Percentiles rank a stretch among this genome's conserved stretches.
Evolutionary conservation across 1,140 invertebrate species (phyloP).

Genomic region (Eriosoma lanigerum): DNA sequence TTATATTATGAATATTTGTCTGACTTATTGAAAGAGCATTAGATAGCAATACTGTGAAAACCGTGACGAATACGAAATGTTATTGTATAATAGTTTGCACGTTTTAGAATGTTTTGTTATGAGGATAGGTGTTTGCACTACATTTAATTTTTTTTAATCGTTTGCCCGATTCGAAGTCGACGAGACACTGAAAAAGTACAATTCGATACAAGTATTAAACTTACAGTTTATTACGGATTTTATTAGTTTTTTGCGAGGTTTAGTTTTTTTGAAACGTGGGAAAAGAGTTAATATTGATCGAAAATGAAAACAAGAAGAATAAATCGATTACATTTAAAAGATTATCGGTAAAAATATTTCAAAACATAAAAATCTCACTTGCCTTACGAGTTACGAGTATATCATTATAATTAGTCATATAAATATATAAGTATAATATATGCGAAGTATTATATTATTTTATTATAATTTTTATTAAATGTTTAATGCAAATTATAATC

Average conservation of each 20-base stretch:
- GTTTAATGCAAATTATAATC: too few species aligned
- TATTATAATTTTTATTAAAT: too few species aligned
- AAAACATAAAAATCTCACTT: too few species aligned
- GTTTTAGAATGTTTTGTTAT: constrained; percentile 16
- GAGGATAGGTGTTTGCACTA: constrained; percentile 11
- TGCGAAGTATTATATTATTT: too few species aligned
- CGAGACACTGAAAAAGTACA: constrained; percentile 16
- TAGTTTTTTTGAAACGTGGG: background rate
- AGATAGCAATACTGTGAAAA: constrained; percentile 11
- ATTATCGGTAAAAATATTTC: too few species aligned
- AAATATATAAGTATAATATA: too few species aligned
- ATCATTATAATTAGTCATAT: too few species aligned
- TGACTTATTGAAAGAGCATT: background rate
- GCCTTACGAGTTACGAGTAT: too few species aligned
- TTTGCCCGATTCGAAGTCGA: constrained; percentile 1
- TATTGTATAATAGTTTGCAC: constrained; percentile 2
- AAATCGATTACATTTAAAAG: too few species aligned
- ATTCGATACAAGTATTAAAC: constrained; percentile 4
- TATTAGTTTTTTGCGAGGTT: background rate
- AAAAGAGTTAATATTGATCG: background rate
- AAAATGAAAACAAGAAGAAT: too few species aligned
- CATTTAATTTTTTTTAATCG: constrained; percentile 35
- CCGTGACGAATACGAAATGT: constrained; percentile 9
- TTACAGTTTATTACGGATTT: background rate
- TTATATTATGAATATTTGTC: background rate